Evolutionary conservation across 2,113 vertebrate genomes (phyloP), one percentile per base, ranked within the genome.

Genomic region (Microcebus tavaratra): DNA sequence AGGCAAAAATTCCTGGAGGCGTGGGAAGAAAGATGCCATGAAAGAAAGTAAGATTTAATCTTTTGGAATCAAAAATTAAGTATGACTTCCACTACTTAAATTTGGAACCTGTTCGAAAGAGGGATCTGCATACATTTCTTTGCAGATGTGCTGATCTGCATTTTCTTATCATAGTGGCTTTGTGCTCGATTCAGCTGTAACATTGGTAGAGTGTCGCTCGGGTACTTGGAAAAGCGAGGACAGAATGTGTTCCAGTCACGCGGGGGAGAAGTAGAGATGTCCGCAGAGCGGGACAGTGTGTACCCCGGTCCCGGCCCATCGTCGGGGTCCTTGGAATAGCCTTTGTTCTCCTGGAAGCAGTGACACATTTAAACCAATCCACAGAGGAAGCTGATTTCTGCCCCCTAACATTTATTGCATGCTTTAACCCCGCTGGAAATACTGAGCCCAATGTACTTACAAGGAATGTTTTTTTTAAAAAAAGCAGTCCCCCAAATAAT

Each of bases 71-170:
- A 21, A 55, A 80, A 65, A 39, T 31, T 79, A 50, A 25, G 0
- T 87, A 82, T 85, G 20, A 34, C 21, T 55, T 57, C 42, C 29
- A 17, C 63, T 12, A 8, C 57, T 76, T 29, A 20, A 72, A 31
- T 67, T 96, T 96, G 96, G 96, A 81, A 92, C 50, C 96, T 55
- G 31, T 48, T 61, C 48, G 84, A 72, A 75, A 81, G 63, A 85
- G 27, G 18, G 11, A 0, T 2, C 1, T 21, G 13, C 48, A n/a
- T 2, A 14, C 8, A 36, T 36, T 61, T 21, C 70, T n/a, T 10
- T 2, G 42, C 17, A 34, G 3, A 18, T 18, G 18, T 1, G 1
- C 27, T 3, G 14, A 23, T 29, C 53, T 27, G 9, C 48, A 4
- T 21, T 20, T 21, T 48, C 48, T 45, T 50, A 0, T 36, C 34